Evolutionary conservation across 2,113 vertebrate genomes (phyloP), one percentile per base, ranked within the genome.

Genomic region (Corvus moneduloides): DNA sequence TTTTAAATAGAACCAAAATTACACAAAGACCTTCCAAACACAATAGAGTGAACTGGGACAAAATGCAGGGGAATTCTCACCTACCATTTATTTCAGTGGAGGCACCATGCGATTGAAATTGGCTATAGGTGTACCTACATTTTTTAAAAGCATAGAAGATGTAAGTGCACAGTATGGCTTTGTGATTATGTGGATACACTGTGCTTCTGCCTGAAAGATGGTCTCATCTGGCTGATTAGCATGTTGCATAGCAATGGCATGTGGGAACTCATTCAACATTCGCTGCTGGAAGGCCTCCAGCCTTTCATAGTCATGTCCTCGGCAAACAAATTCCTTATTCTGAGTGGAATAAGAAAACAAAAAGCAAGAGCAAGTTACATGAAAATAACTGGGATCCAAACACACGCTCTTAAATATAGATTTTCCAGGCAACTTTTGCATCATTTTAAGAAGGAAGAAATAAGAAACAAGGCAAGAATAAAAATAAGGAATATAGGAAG

Each of bases 261-360:
- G 99, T 68, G 99, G 99, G 95, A 99, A 99, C 98, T 99, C 99
- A 55, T 98, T 99, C 94, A 99, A 97, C 99, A 99, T 99, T 94
- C 99, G 97, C 98, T 99, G 99, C 94, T 99, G 99, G 97, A 99
- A 99, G 83, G 99, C 99, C 97, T 99, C 99, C 98, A 99, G 97
- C 83, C 99, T 98, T 97, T 99, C 99, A 41, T 99, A 99, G 98
- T 99, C 99, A 90, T 99, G 99, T 87, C 99, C 99, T 77, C 99
- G 98, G 97, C 99, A 99, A 97, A 99, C 99, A 98, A 99, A 99
- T 98, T 99, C 99, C 97, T 99, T 99, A 96, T 99, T 99, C 99
- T 99, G 97, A 95, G 54, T 3, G 55, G 77, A 79, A 73, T 15
- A 89, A 84, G 68, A 61, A 86, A 76, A 90, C 37, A 39, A 68